Conservation (phyloP, 2,888 invertebrate species). For the Pseudanteris insignis region DNA sequence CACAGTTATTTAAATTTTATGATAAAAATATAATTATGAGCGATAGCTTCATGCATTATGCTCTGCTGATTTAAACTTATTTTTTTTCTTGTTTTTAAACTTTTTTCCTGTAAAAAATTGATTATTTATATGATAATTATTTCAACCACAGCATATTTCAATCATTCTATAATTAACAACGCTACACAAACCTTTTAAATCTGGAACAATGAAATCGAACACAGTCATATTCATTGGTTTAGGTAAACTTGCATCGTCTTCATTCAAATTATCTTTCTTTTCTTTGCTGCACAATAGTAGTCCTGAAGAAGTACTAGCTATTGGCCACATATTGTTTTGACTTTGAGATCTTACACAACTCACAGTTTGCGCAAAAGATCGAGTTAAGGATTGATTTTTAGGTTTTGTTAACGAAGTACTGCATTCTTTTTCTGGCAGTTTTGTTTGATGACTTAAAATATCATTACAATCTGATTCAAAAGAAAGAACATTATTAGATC, state of each 20-base stretch:
- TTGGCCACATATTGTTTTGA: constrained; percentile 13
- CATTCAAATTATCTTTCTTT: not conserved
- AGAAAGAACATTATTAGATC: not conserved
- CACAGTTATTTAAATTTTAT: no score
- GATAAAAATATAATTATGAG: no score
- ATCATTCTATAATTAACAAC: not conserved
- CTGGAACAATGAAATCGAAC: constrained; percentile 25
- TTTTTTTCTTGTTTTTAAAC: constrained; percentile 15
- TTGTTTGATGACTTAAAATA: no score
- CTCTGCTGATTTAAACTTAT: not conserved
- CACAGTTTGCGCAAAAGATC: constrained; percentile 32
- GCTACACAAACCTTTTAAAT: constrained; percentile 13
- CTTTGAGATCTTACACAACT: constrained; percentile 6
- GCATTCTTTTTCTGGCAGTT: no score
- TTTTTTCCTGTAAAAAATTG: constrained; percentile 14
- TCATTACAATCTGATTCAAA: no score
- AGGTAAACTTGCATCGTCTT: constrained; percentile 6
- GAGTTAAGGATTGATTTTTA: constrained; percentile 12
- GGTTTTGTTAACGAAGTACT: no score
- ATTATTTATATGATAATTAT: not conserved
- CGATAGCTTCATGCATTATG: not conserved
- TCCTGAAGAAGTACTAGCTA: constrained; percentile 15
- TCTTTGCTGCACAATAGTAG: not conserved
- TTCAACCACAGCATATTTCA: not conserved
- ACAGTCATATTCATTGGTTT: constrained; percentile 28